These are phyloP conservation scores for Pseudococcus viburni DNA, from an alignment of 2,888 invertebrate species.

Conservation along the genomic window DNA sequence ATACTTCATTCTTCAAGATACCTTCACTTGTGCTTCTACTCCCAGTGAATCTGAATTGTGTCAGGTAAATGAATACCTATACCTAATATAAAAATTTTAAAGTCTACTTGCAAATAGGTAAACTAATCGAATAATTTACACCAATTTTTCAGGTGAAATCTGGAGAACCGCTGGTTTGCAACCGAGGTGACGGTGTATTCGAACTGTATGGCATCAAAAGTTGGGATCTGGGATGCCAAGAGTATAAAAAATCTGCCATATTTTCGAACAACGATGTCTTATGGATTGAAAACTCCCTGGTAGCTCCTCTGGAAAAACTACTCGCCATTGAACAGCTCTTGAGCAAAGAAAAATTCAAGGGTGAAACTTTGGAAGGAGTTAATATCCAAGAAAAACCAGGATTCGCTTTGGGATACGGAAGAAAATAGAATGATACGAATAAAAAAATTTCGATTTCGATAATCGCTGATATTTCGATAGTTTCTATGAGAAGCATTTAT, in stretches of 20 bases:
- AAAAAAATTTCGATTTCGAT: not conserved
- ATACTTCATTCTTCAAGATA: conserved; percentile 76
- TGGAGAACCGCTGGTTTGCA: conserved; percentile 87
- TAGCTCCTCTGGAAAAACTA: conserved; percentile 71
- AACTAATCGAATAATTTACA: not conserved
- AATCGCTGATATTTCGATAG: not conserved
- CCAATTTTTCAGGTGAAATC: conserved; percentile 74
- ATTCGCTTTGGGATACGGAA: conserved; percentile 69
- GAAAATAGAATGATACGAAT: conserved; percentile 62
- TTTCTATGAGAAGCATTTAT: conserved; percentile 11
- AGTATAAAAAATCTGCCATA: conserved; percentile 72
- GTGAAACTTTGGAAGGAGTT: conserved; percentile 67
- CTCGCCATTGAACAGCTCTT: conserved; percentile 70
- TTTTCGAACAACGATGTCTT: conserved; percentile 72
- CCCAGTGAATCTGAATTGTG: conserved; percentile 81
- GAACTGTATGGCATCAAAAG: conserved; percentile 83
- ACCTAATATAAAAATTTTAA: too few species aligned
- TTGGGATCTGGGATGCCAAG: conserved; percentile 80
- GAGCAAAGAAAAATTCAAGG: conserved; percentile 66
- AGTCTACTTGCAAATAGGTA: too few species aligned
- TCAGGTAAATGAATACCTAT: conserved; percentile 75
- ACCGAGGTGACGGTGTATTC: conserved; percentile 79
- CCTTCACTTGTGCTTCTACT: conserved; percentile 80
- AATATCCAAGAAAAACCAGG: conserved; percentile 69
- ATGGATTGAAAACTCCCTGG: conserved; percentile 72